Base-by-base conservation (phyloP, 1,140 invertebrate species). In the Battus philenor region DNA sequence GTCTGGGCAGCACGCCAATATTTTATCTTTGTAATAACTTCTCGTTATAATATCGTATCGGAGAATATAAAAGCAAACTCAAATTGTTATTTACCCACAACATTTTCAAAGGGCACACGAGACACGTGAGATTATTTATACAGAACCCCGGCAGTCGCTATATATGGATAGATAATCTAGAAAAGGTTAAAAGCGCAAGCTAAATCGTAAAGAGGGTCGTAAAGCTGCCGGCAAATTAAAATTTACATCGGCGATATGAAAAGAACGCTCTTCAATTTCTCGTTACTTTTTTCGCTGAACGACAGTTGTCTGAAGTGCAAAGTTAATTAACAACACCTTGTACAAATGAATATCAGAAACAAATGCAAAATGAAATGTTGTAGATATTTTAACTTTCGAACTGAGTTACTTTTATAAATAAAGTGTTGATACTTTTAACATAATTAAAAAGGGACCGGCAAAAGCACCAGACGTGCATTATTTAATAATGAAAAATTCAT, bases 161-260 rank as follows among this genome's bases (percentile, higher is more conserved):
- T 75, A 71, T 65, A 67, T 64, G 59, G 47, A 62, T 41, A 47
- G 44, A 36, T 43, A 69, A 59, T 49, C 48, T 60, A 75, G 76
- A 78, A 73, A 82, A 82, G 64, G 68, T 75, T 75, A 59, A 78
- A 72, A 66, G 68, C 72, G 65, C 46, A 68, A 62, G 66, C 68
- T 75, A 73, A 75, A 78, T 73, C 74, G 72, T 80, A 83, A 83
- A 83, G 68, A 78, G 73, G 58, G 67, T 64, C 74, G 70, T 80
- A 80, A 83, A 83, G 65, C 75, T 73, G 66, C 64, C 59, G 59
- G 70, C 68, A 80, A 79, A 83, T 80, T 79, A 77, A 80, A 83
- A 80, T 83, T 79, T 78, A 78, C 78, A 77, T 74, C 68, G 72
- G 63, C 74, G 73, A 75, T 77, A 80, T 80, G 79, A 80, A 83